A percentile compares a stretch with the other conserved stretches of the same genome.
These are phyloP conservation scores for Forficula auricularia DNA, from an alignment of 1,140 invertebrate genomes.

Conservation along the genomic window DNA sequence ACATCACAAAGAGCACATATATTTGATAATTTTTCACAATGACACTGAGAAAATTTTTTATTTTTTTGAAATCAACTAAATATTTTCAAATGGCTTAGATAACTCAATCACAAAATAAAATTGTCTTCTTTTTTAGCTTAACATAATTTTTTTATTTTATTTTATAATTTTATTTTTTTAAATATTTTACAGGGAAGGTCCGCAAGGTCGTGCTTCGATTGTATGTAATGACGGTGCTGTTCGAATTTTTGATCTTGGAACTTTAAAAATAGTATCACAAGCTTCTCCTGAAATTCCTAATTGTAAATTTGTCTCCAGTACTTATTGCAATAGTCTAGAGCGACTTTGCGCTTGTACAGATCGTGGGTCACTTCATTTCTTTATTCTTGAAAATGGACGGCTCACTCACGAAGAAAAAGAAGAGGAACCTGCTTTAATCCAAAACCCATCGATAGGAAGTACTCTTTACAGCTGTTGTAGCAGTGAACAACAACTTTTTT, in stretches of 20 bases:
- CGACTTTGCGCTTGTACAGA: constrained; percentile 64
- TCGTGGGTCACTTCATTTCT: constrained; percentile 64
- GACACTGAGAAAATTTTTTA: too few relatives aligned
- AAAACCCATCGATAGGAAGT: not conserved
- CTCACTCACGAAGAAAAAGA: constrained; percentile 8
- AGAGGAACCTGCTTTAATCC: not conserved
- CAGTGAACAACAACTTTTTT: constrained; percentile 10
- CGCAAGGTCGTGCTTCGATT: constrained; percentile 29
- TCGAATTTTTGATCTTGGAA: constrained; percentile 42
- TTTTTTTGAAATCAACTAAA: too few relatives aligned
- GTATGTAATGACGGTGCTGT: constrained; percentile 51
- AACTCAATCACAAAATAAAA: too few relatives aligned
- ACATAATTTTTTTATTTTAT: too few relatives aligned
- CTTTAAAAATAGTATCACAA: constrained; percentile 40
- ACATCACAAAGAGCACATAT: too few relatives aligned
- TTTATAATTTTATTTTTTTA: too few relatives aligned
- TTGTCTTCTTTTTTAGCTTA: too few relatives aligned
- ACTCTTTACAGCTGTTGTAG: constrained; percentile 6
- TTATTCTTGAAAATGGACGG: constrained; percentile 32
- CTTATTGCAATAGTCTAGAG: constrained; percentile 65
- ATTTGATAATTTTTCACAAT: too few relatives aligned
- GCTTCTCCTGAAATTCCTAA: constrained; percentile 35
- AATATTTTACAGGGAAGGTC: not conserved
- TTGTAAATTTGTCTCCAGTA: constrained; percentile 52
- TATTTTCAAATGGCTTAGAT: too few relatives aligned